Base-by-base conservation (phyloP, 2,888 invertebrate genomes). In the Polietes domitor region DNA sequence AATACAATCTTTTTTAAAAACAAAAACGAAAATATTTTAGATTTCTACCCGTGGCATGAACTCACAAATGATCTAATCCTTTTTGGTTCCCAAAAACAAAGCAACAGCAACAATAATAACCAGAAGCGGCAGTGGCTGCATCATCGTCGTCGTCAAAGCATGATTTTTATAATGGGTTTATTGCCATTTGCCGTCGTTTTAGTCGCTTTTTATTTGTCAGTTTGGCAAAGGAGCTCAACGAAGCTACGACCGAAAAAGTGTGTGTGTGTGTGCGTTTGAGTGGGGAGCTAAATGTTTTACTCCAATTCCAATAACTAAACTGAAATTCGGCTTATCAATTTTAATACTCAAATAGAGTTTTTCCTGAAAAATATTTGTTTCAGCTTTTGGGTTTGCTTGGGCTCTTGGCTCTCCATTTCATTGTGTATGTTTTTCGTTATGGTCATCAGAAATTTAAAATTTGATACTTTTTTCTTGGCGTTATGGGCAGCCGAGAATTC, bases 131-230 rank as follows among this genome's bases (percentile, higher is more conserved):
- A 12, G 9, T 21, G 21, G 2, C 50, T 1, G 7, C 53, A 53
- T 53, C n/a, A n/a, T n/a, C n/a, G n/a, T n/a, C n/a, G n/a, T n/a
- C n/a, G n/a, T n/a, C 53, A 3, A 43, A 68, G 47, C 68, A 47
- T 4, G 68, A 41, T 68, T 53, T 68, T 37, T 72, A 55, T 72
- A 72, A 72, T 72, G 72, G 72, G 72, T 32, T 72, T 72, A 41
- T 72, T 72, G 55, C 55, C 41, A 24, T 72, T 72, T 72, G 72
- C 55, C 24, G 50, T 26, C n/a, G 26, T 32, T 9, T 50, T 50
- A 2, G 7, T 6, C 68, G 10, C 5, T 24, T 24, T 53, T 47
- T 47, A n/a, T n/a, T n/a, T n/a, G 47, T n/a, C 12, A n/a, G 12
- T 47, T 47, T 24, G 19, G 55, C 17, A 9, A 21, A 55, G 28